Conservation (phyloP, 2,797 vertebrate species). For the Rallus crepitans region DNA sequence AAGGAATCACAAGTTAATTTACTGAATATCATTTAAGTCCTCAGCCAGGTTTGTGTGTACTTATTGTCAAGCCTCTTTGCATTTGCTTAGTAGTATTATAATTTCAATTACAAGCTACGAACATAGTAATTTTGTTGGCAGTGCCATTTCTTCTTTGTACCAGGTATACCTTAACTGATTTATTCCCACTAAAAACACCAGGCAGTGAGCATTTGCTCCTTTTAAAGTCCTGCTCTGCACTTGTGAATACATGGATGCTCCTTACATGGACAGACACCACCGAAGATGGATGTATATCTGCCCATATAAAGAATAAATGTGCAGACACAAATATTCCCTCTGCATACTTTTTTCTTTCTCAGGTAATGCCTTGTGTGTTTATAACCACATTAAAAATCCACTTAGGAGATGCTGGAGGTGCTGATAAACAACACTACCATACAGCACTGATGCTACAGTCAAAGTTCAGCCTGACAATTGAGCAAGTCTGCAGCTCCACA, state of each 20-base stretch:
- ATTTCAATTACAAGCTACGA: neutral
- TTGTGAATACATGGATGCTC: fast-evolving
- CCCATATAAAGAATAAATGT: neutral
- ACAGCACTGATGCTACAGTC: fast-evolving
- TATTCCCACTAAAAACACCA: neutral
- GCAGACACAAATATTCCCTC: neutral
- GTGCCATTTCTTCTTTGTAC: neutral
- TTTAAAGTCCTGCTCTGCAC: neutral
- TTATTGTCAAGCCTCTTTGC: neutral
- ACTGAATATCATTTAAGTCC: neutral
- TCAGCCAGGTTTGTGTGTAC: neutral
- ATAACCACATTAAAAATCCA: neutral
- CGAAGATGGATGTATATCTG: neutral
- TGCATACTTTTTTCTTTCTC: neutral
- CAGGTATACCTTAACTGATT: neutral
- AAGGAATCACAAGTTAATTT: neutral
- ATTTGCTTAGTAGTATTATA: neutral
- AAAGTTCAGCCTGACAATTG: neutral
- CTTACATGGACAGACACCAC: neutral
- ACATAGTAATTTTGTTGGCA: neutral
- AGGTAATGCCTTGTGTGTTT: neutral
- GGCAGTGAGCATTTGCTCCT: fast-evolving
- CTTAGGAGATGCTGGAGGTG: neutral
- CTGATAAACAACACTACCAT: neutral
- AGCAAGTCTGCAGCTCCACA: neutral